phyloP scores from a whole-genome alignment of 2,797 vertebrate species.

The Masticophis lateralis region DNA sequence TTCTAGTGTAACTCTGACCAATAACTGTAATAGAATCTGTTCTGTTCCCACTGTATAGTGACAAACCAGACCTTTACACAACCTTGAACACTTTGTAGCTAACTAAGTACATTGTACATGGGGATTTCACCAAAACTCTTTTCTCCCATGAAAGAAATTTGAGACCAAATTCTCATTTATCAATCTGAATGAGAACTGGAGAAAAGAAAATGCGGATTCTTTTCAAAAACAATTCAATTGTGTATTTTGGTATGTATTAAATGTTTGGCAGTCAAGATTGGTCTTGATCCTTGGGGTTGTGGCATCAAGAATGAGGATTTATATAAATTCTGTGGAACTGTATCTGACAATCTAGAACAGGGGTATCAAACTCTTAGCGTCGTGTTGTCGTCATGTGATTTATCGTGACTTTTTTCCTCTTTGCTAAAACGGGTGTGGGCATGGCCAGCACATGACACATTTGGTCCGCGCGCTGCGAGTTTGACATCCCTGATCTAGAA shows the following conservation, averaged over 20 bases:
- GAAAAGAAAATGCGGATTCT: not conserved
- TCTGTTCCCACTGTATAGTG: not conserved
- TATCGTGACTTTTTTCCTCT: too few relatives aligned
- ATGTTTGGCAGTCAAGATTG: not conserved
- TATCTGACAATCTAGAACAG: not conserved
- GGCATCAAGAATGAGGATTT: not conserved
- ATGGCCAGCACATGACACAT: too few relatives aligned
- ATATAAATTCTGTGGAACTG: not conserved
- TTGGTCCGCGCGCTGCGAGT: rapidly evolving
- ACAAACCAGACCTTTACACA: not conserved
- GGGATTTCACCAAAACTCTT: not conserved
- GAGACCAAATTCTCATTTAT: not conserved
- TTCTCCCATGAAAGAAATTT: not conserved
- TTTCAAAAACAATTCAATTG: not conserved
- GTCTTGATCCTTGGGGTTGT: not conserved
- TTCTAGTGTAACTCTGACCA: not conserved
- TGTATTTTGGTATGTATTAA: not conserved
- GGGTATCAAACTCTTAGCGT: too few relatives aligned
- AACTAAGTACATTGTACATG: not conserved
- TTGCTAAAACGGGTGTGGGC: too few relatives aligned
- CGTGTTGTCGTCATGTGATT: too few relatives aligned
- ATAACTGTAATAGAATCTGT: not conserved
- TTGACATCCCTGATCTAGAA: not conserved
- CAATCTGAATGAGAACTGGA: not conserved
- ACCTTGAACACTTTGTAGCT: not conserved